A percentile compares a stretch with the other conserved stretches of the same genome.
These are phyloP conservation scores for Pao palembangensis DNA, from an alignment of 2,113 vertebrate genomes.

Conservation along the genomic window DNA sequence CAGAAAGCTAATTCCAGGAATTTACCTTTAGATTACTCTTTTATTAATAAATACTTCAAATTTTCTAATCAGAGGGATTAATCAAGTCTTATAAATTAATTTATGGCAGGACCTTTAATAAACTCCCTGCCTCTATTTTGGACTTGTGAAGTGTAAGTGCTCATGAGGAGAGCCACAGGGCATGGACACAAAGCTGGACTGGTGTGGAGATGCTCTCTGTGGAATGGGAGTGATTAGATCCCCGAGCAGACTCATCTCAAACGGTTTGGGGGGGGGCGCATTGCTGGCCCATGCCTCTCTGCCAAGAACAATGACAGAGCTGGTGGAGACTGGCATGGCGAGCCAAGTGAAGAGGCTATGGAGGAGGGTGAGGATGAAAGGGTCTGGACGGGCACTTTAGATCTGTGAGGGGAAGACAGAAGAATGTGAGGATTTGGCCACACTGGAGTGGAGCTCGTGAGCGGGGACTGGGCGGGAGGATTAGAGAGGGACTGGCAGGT, in stretches of 20 bases:
- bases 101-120: slow-evolving; percentile 35
- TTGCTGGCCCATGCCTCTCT: slow-evolving; percentile 34
- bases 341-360: slow-evolving; percentile 37
- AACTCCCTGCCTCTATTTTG: slow-evolving; percentile 17
- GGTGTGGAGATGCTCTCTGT: slow-evolving; percentile 32
- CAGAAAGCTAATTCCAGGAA: too few relatives aligned
- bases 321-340: slow-evolving; percentile 21
- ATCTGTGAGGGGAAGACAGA: slow-evolving; percentile 45
- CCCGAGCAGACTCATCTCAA: slow-evolving; percentile 42
- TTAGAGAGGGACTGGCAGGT: slow-evolving; percentile 58
- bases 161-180: slow-evolving; percentile 23
- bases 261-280: slow-evolving; percentile 43
- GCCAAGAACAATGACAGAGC: slow-evolving; percentile 50
- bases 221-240: slow-evolving; percentile 49
- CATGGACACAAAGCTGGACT: slow-evolving; percentile 35
- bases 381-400: slow-evolving; percentile 59
- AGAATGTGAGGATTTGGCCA: slow-evolving; percentile 68
- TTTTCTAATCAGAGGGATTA: too few relatives aligned
- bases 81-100: slow-evolving; percentile 18
- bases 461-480: slow-evolving; percentile 57
- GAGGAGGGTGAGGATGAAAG: slow-evolving; percentile 10
- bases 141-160: slow-evolving; percentile 13
- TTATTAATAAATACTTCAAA: too few relatives aligned
- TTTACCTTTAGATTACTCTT: too few relatives aligned
- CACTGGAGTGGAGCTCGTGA: slow-evolving; percentile 58